A percentile compares a stretch with the other conserved stretches of the same genome.
Conservation (phyloP, 2,113 vertebrate genomes). For the Argyrosomus japonicus region DNA sequence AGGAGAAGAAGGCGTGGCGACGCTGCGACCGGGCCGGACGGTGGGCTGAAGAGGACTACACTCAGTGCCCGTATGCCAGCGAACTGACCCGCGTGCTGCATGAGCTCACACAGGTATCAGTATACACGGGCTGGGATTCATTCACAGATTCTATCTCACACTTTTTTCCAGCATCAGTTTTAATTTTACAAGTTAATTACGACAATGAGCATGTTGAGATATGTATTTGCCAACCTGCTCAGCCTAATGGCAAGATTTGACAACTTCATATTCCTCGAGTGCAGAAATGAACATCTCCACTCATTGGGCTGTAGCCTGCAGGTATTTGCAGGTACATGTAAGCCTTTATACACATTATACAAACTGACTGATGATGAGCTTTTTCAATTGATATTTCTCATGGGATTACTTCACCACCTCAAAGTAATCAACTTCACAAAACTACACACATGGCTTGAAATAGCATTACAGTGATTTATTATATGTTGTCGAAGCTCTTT, state of each 20-base stretch:
- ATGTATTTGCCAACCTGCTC: background rate
- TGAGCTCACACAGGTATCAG: slow-evolving; percentile 88
- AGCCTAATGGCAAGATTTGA: background rate
- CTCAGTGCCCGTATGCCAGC: slow-evolving; percentile 89
- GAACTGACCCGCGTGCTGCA: slow-evolving; percentile 90
- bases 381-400: slow-evolving; percentile 21
- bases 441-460: slow-evolving; percentile 24
- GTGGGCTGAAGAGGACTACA: slow-evolving; percentile 92
- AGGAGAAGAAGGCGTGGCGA: slow-evolving; percentile 89
- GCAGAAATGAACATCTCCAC: background rate
- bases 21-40: slow-evolving; percentile 87
- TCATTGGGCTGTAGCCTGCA: slow-evolving; percentile 21
- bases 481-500: background rate
- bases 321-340: slow-evolving; percentile 18
- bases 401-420: slow-evolving; percentile 21
- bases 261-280: slow-evolving; percentile 9
- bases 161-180: background rate
- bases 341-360: slow-evolving; percentile 13
- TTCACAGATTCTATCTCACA: background rate
- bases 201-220: background rate
- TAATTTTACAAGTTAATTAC: background rate
- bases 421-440: slow-evolving; percentile 26
- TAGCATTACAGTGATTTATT: slow-evolving; percentile 1
- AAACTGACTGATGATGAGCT: slow-evolving; percentile 6
- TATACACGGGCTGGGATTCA: background rate